Evolutionary conservation across 2,888 invertebrate species (phyloP), one percentile per base, ranked within the genome.

Genomic region (Platycheirus albimanus): DNA sequence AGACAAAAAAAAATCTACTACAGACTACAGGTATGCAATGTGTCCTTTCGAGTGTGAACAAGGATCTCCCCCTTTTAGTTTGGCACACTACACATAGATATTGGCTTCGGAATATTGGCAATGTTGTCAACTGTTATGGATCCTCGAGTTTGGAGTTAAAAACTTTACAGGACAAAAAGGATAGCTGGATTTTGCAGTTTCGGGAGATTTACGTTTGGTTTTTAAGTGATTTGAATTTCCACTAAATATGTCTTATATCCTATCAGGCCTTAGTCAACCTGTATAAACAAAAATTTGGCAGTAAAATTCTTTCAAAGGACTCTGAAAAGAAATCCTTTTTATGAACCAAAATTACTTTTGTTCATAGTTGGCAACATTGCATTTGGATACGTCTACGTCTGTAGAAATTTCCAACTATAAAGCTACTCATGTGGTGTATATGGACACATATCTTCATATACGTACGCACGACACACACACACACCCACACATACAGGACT

Each of bases 21-120:
- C 7, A n/a, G n/a, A 45, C 13, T 51, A 38, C 83, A 83, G 83
- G 83, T 83, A 64, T 72, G 56, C 71, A 28, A 54, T 63, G 78
- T 72, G 77, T 63, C 56, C 78, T 67, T 63, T 83, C 51, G 24
- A 83, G 83, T 69, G 83, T 74, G 69, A 78, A 78, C 78, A 83
- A 45, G 52, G 77, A 63, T 77, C n/a, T n/a, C 52, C 49, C 52
- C 45, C 72, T 54, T 67, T 80, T 70, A 56, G 61, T 47, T 71
- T 38, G 66, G 54, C 61, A 78, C 63, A 51, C 43, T 30, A 36
- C 63, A 41, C 10, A 38, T n/a, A 24, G 24, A 19, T 13, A 49
- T 36, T 56, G 36, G 52, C 45, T 24, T 61, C 36, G 24, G 15
- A 1, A n/a, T 56, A 54, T 56, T 56, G 30, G 6, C 17, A 45